phyloP scores from a whole-genome alignment of 2,113 vertebrate genomes.

The Carlito syrichta region DNA sequence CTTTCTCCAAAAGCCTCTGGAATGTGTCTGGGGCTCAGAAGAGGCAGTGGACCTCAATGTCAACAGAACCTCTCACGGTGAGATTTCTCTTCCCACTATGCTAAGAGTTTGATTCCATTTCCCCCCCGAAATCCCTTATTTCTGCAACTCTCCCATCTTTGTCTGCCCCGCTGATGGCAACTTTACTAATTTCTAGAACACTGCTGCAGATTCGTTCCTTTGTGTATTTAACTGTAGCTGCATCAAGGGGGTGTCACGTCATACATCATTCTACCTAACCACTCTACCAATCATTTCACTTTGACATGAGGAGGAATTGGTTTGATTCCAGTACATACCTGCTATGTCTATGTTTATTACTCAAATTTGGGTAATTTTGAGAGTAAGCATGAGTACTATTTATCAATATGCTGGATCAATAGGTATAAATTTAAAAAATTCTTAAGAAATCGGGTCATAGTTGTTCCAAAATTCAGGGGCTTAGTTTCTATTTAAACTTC shows the following conservation, averaged over 20 bases:
- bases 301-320: neutral
- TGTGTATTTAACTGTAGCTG: neutral
- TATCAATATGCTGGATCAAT: neutral
- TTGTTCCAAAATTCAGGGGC: neutral
- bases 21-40: neutral
- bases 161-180: neutral
- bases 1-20: neutral
- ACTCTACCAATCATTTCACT: neutral
- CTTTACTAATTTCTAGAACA: neutral
- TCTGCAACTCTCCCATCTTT: neutral
- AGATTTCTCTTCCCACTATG: neutral
- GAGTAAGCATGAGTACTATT: neutral
- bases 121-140: neutral
- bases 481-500: neutral
- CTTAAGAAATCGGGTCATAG: neutral
- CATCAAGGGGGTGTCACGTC: neutral
- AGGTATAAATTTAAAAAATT: neutral
- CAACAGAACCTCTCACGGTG: neutral
- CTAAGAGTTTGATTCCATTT: neutral
- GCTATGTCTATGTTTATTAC: neutral
- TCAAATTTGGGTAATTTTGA: neutral
- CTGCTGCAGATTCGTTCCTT: neutral
- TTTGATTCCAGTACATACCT: neutral
- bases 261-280: neutral
- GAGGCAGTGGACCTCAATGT: neutral